Evolutionary conservation across 30 jellyfish, hydroid and myxozoan species (phyloP).

Genomic region (Chironex yamaguchii): DNA sequence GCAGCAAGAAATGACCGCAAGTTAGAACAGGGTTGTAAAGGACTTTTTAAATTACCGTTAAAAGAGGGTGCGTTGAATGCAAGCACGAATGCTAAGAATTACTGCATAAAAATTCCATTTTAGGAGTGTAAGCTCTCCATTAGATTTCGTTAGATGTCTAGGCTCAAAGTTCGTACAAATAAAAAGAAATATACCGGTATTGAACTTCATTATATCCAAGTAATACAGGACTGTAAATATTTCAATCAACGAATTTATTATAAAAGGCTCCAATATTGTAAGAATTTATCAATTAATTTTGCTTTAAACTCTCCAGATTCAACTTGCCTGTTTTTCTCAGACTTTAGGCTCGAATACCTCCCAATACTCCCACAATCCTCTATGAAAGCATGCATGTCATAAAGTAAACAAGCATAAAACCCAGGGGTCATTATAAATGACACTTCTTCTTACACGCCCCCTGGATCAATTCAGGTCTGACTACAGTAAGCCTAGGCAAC

Average conservation of each 20-base stretch:
- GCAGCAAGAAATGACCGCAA: too few species aligned
- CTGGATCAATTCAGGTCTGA: too few species aligned
- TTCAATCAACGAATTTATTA: neutral
- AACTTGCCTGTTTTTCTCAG: neutral
- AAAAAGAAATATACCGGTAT: neutral
- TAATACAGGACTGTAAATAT: conserved; percentile 7
- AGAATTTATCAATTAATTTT: neutral
- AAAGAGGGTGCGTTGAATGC: too few species aligned
- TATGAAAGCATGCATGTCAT: neutral
- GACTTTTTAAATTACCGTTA: too few species aligned
- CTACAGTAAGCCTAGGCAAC: neutral
- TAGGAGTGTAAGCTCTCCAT: too few species aligned
- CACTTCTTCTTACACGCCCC: neutral
- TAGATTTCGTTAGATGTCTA: too few species aligned
- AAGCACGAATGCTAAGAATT: too few species aligned
- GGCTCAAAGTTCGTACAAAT: neutral
- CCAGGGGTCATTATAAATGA: neutral
- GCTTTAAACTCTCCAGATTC: too few species aligned
- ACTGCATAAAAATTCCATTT: too few species aligned
- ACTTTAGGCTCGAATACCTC: neutral
- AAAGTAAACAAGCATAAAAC: neutral
- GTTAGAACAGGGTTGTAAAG: too few species aligned
- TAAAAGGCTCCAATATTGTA: neutral
- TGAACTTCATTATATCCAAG: neutral
- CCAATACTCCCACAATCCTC: neutral